These are phyloP conservation scores for Aratinga solstitialis DNA, from an alignment of 2,797 vertebrate genomes.

Conservation along the genomic window DNA sequence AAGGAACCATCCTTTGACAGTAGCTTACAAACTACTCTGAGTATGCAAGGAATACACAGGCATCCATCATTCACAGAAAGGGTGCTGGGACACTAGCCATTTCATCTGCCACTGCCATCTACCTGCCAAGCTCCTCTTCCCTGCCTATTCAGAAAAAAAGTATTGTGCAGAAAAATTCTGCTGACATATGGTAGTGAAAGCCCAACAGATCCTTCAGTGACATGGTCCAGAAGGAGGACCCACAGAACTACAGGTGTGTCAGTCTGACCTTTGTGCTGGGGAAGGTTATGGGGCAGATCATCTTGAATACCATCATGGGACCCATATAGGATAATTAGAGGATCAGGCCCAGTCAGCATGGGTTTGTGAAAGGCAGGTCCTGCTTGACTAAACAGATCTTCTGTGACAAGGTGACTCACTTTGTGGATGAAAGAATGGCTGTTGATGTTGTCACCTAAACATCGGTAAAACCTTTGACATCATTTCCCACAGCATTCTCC, in stretches of 20 bases:
- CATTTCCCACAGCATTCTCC: background rate
- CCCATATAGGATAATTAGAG: background rate
- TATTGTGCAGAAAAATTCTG: background rate
- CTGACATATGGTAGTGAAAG: background rate
- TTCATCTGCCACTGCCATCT: background rate
- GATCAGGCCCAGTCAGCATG: background rate
- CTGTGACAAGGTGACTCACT: fast-evolving
- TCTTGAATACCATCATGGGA: background rate
- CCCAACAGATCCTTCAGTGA: background rate
- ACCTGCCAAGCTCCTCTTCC: background rate
- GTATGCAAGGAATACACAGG: background rate
- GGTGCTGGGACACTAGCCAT: background rate
- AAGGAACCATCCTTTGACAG: background rate
- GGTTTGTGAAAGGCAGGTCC: background rate
- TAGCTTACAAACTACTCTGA: background rate
- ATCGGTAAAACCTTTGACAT: background rate
- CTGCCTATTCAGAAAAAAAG: background rate
- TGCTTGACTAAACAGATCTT: background rate
- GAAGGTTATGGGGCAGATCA: background rate
- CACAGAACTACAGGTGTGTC: background rate
- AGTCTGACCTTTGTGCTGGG: background rate
- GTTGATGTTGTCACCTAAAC: background rate
- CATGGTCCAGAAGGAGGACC: background rate
- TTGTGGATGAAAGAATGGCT: background rate
- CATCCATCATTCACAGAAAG: background rate